Conservation (phyloP, 2,888 invertebrate species). For the Cactoblastis cactorum region DNA sequence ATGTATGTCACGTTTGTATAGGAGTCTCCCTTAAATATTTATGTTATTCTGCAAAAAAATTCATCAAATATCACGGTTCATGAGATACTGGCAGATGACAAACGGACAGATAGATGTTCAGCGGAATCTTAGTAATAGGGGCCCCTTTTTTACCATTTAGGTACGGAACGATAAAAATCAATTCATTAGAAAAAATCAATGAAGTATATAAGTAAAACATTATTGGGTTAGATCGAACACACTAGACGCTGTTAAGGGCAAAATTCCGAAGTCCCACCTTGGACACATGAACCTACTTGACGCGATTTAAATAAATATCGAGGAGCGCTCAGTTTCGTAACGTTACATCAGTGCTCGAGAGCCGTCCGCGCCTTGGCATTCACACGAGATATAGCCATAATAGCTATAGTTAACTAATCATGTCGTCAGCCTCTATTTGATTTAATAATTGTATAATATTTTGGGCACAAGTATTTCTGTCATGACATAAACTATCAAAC, state of each 20-base stretch:
- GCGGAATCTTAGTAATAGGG: too few species aligned
- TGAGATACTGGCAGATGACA: too few species aligned
- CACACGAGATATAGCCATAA: background rate
- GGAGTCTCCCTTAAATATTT: too few species aligned
- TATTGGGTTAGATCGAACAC: background rate
- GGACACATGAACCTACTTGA: background rate
- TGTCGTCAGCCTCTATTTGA: background rate
- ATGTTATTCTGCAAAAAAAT: too few species aligned
- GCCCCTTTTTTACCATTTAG: too few species aligned
- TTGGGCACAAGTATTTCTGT: background rate
- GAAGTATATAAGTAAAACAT: background rate
- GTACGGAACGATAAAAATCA: too few species aligned
- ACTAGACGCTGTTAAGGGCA: background rate
- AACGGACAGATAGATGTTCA: too few species aligned
- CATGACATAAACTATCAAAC: too few species aligned
- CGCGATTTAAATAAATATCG: constrained; percentile 1
- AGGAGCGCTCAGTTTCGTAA: background rate
- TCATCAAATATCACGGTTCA: too few species aligned
- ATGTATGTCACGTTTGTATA: too few species aligned
- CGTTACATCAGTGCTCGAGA: background rate
- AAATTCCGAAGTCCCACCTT: background rate
- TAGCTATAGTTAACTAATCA: background rate
- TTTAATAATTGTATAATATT: background rate
- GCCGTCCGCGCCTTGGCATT: constrained; percentile 1
- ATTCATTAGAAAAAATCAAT: too few species aligned